Percentiles rank a stretch among this genome's conserved stretches.
phyloP scores from a whole-genome alignment of 2,888 invertebrate species.

The Ellobium chinense region DNA sequence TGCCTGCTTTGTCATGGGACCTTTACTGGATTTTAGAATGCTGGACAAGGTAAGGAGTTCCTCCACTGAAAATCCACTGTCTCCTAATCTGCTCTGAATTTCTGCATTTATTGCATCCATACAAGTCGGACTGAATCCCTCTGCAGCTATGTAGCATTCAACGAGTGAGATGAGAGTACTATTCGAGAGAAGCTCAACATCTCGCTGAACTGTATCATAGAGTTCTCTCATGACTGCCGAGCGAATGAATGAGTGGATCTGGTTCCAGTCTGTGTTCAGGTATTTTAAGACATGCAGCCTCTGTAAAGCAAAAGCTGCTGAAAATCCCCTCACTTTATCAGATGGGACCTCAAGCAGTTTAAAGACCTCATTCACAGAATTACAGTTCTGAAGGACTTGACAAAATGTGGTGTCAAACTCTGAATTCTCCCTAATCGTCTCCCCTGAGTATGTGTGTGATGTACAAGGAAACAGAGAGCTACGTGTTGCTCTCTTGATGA shows the following conservation, averaged over 20 bases:
- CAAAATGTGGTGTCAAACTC: conserved; percentile 59
- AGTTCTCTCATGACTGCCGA: conserved; percentile 80
- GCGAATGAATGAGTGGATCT: conserved; percentile 77
- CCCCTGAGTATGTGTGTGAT: conserved; percentile 49
- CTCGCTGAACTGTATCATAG: conserved; percentile 79
- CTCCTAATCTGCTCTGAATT: conserved; percentile 83
- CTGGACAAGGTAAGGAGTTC: conserved; percentile 84
- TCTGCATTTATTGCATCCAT: conserved; percentile 82
- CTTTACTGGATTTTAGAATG: conserved; percentile 69
- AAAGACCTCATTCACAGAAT: conserved; percentile 72
- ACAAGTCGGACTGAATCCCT: conserved; percentile 53
- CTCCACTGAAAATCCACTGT: conserved; percentile 82
- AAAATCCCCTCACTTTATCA: conserved; percentile 79
- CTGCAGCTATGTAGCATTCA: conserved; percentile 56
- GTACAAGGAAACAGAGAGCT: conserved; percentile 56
- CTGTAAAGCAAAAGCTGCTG: conserved; percentile 64
- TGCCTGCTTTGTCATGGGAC: background rate
- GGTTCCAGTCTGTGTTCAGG: conserved; percentile 61
- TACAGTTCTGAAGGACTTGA: conserved; percentile 55
- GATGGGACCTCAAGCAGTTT: conserved; percentile 80
- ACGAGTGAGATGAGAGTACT: conserved; percentile 56
- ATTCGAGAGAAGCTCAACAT: conserved; percentile 54
- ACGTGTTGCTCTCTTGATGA: conserved; percentile 81
- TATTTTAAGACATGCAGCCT: conserved; percentile 57
- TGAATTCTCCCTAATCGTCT: conserved; percentile 52